Conservation (phyloP, 2,888 invertebrate genomes). For the Eurois occulta region DNA sequence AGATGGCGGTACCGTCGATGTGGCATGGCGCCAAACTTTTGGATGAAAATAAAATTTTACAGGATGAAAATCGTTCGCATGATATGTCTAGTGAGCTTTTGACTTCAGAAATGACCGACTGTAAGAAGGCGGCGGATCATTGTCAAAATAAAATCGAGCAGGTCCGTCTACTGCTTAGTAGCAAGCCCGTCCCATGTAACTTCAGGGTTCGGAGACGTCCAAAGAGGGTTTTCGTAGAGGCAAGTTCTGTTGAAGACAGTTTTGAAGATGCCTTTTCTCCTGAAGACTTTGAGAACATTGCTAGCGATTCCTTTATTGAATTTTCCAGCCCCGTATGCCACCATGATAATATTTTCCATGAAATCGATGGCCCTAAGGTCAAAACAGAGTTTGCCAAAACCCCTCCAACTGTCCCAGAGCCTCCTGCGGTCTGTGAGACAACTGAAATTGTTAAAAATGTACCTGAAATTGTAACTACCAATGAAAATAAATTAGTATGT, state of each 20-base stretch:
- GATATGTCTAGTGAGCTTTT: slow-evolving; percentile 67
- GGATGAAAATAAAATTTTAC: slow-evolving; percentile 81
- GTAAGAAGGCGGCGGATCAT: slow-evolving; percentile 75
- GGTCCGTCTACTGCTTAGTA: slow-evolving; percentile 75
- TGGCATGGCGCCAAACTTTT: slow-evolving; percentile 82
- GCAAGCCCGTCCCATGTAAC: slow-evolving; percentile 69
- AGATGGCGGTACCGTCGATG: slow-evolving; percentile 74
- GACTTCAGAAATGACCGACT: slow-evolving; percentile 78
- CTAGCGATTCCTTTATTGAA: slow-evolving; percentile 74
- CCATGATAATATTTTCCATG: slow-evolving; percentile 71
- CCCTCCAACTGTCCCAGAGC: slow-evolving; percentile 39
- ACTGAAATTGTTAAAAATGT: slow-evolving; percentile 69
- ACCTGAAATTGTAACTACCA: slow-evolving; percentile 48
- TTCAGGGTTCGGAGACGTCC: slow-evolving; percentile 71
- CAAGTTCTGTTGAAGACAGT: slow-evolving; percentile 77
- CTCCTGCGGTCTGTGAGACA: slow-evolving; percentile 53
- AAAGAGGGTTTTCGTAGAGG: slow-evolving; percentile 78
- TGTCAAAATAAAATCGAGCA: slow-evolving; percentile 83
- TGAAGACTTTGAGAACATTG: slow-evolving; percentile 79
- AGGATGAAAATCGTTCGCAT: slow-evolving; percentile 66
- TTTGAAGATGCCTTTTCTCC: slow-evolving; percentile 84
- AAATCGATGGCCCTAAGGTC: slow-evolving; percentile 74
- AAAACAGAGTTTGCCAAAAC: slow-evolving; percentile 70
- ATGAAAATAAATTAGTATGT: slow-evolving; percentile 41
- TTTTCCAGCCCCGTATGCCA: slow-evolving; percentile 74